Percentiles rank a stretch among this genome's conserved stretches.
These are phyloP conservation scores for Cichladusa arquata DNA, from an alignment of 2,113 vertebrate species.

Conservation along the genomic window DNA sequence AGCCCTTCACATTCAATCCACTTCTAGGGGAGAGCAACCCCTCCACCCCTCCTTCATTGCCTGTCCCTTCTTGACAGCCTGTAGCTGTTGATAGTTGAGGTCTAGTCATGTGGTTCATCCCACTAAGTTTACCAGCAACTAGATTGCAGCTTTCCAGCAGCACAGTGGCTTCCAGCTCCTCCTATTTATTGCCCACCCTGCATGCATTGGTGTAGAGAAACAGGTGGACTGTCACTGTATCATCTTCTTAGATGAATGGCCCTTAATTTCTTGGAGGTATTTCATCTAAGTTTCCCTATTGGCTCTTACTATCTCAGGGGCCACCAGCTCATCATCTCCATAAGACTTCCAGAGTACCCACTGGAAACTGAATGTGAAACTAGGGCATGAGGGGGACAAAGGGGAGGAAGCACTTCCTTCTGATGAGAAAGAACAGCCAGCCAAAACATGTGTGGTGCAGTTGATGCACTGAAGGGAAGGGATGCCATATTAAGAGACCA, in stretches of 20 bases:
- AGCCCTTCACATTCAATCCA: neutral
- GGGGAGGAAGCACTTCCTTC: neutral
- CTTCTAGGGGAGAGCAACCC: neutral
- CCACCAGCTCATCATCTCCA: neutral
- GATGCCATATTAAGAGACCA: neutral
- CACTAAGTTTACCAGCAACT: neutral
- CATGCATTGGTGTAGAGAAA: neutral
- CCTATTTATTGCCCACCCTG: neutral
- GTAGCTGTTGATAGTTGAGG: neutral
- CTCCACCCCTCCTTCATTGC: neutral
- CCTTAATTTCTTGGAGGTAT: neutral
- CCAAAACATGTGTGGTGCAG: neutral
- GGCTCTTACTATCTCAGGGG: neutral
- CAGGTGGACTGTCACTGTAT: neutral
- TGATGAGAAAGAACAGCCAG: neutral
- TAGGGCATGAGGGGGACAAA: neutral
- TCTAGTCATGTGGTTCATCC: neutral
- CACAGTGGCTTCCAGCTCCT: neutral
- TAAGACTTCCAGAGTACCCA: neutral
- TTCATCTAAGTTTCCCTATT: neutral
- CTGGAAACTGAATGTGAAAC: neutral
- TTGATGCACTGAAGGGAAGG: neutral
- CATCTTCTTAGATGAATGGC: neutral
- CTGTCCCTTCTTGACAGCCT: neutral
- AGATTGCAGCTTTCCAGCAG: neutral